Conservation (phyloP, 2,113 vertebrate species). For the Smithornis capensis region DNA sequence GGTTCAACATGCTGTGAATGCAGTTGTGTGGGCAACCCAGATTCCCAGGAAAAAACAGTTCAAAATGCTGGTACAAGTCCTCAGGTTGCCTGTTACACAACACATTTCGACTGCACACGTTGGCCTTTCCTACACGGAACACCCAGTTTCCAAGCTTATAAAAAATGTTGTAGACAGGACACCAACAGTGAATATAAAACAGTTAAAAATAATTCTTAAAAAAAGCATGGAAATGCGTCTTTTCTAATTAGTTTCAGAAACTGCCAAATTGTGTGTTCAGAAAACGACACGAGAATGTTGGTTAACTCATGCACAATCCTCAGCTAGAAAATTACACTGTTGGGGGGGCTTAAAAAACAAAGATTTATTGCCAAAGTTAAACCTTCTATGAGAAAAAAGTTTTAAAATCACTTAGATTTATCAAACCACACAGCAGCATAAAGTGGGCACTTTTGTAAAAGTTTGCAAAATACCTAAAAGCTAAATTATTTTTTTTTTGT, state of each 20-base stretch:
- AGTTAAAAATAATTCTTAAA: conserved; percentile 78
- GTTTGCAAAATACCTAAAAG: conserved; percentile 79
- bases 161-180: conserved; percentile 73
- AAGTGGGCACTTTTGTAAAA: conserved; percentile 82
- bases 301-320: conserved; percentile 74
- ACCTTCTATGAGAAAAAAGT: conserved; percentile 79
- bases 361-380: conserved; percentile 82
- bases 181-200: conserved; percentile 76
- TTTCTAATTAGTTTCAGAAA: conserved; percentile 69
- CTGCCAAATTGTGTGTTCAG: conserved; percentile 67
- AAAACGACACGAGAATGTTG: conserved; percentile 69
- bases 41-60: conserved; percentile 26
- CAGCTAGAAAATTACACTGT: conserved; percentile 76
- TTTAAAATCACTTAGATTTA: conserved; percentile 80
- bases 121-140: conserved; percentile 63
- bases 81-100: conserved; percentile 68
- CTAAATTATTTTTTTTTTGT: conserved; percentile 61
- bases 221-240: conserved; percentile 76
- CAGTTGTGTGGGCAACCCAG: conserved; percentile 56
- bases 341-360: conserved; percentile 68
- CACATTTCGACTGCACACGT: conserved; percentile 42
- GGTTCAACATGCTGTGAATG: conserved; percentile 49
- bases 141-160: conserved; percentile 75
- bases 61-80: conserved; percentile 73
- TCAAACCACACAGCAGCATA: conserved; percentile 83